A percentile compares a stretch with the other conserved stretches of the same genome.
Conservation (phyloP, 2,797 vertebrate genomes). For the Darevskia nairensis region DNA sequence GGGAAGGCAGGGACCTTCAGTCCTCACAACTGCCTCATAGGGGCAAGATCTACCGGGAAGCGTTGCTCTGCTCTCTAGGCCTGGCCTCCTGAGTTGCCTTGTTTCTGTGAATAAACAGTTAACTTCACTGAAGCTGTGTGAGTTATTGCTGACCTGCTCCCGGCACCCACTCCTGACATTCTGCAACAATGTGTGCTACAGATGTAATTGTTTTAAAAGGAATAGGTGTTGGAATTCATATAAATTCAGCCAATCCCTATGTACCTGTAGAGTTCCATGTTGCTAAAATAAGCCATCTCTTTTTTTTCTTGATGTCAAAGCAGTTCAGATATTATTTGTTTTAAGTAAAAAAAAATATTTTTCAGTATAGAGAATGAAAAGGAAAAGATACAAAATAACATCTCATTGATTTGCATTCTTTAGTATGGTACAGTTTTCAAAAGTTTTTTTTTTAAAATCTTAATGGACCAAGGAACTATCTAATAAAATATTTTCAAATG, state of each 20-base stretch:
- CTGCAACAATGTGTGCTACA: not conserved
- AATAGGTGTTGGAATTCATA: not conserved
- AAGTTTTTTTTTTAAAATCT: slow-evolving; percentile 19
- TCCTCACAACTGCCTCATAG: too few relatives aligned
- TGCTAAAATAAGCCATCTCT: not conserved
- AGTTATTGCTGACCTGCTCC: too few relatives aligned
- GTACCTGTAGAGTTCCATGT: not conserved
- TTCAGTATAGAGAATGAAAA: not conserved
- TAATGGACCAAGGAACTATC: slow-evolving; percentile 4
- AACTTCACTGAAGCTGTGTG: too few relatives aligned
- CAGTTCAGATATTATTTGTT: too few relatives aligned
- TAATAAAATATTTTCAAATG: not conserved
- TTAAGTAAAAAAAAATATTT: not conserved
- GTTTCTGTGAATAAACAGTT: too few relatives aligned
- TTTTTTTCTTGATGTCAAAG: not conserved
- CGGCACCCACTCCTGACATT: not conserved
- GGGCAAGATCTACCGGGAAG: too few relatives aligned
- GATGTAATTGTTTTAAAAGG: not conserved
- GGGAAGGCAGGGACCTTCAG: too few relatives aligned
- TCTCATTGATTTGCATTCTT: not conserved
- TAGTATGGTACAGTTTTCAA: not conserved
- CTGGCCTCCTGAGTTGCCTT: too few relatives aligned
- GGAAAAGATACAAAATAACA: not conserved
- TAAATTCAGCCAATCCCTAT: not conserved
- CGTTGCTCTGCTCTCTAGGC: too few relatives aligned